Percentiles rank a stretch among this genome's conserved stretches.
phyloP scores from a whole-genome alignment of 2,888 invertebrate genomes.

The Merodon equestris region DNA sequence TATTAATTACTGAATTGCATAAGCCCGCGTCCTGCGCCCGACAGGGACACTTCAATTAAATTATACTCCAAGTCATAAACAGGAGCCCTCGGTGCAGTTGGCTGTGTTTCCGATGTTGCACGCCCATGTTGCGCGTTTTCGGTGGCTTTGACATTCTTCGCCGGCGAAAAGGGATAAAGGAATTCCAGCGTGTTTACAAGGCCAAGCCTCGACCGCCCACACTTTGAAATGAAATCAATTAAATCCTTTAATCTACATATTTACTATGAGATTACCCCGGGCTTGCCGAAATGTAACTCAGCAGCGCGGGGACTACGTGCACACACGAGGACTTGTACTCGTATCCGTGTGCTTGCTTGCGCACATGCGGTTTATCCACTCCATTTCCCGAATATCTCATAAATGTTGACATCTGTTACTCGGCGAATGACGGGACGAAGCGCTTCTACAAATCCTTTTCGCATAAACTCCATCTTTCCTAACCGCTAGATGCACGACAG shows the following conservation, averaged over 20 bases:
- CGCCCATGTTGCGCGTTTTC: neutral
- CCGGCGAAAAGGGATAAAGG: conserved; percentile 18
- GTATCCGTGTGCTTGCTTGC: conserved; percentile 42
- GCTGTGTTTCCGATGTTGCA: neutral
- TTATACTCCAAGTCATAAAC: conserved; percentile 51
- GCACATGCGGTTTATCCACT: conserved; percentile 65
- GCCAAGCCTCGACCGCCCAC: conserved; percentile 7
- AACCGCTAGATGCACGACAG: too few relatives aligned
- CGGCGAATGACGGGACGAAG: conserved; percentile 10
- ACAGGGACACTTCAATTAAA: conserved; percentile 45
- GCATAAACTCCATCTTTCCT: neutral
- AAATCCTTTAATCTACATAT: conserved; percentile 67
- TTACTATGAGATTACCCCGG: conserved; percentile 47
- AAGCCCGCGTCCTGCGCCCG: conserved; percentile 2
- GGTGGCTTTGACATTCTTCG: too few relatives aligned
- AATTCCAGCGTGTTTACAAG: conserved; percentile 44
- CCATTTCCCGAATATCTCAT: conserved; percentile 64
- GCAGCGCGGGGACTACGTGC: neutral
- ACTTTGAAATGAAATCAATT: conserved; percentile 55
- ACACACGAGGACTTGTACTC: too few relatives aligned
- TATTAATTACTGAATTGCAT: conserved; percentile 52
- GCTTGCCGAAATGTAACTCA: neutral
- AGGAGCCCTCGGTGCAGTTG: neutral
- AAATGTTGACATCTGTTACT: conserved; percentile 66
- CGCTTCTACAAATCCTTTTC: conserved; percentile 8